A percentile compares a stretch with the other conserved stretches of the same genome.
These are phyloP conservation scores for Brachymystax lenok DNA, from an alignment of 2,797 vertebrate species.

Conservation along the genomic window DNA sequence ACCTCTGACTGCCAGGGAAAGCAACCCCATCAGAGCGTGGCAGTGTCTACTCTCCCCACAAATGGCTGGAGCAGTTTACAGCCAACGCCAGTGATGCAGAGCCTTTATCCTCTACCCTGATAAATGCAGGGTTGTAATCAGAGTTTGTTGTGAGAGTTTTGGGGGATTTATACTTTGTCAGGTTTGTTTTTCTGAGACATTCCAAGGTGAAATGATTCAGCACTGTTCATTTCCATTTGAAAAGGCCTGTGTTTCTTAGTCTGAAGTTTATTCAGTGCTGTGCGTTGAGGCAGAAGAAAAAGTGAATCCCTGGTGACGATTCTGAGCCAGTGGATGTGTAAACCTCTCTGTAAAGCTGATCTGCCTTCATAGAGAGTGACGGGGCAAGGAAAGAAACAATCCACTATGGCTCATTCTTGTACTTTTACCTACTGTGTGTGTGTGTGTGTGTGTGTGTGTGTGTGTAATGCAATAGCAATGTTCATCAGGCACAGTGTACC, in stretches of 20 bases:
- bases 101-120: background rate
- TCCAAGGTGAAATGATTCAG: background rate
- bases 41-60: slow-evolving; percentile 19
- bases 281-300: background rate
- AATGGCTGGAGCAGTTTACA: background rate
- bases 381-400: background rate
- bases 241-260: background rate
- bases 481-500: slow-evolving; percentile 6
- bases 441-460: too few relatives aligned
- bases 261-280: background rate
- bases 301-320: slow-evolving; percentile 5
- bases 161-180: background rate
- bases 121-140: background rate
- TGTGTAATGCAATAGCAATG: background rate
- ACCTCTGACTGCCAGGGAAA: slow-evolving; percentile 35
- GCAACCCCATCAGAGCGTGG: slow-evolving; percentile 22
- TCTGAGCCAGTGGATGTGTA: background rate
- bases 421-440: background rate
- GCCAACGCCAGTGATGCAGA: background rate
- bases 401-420: background rate
- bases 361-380: background rate
- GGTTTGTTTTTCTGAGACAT: background rate
- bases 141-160: too few relatives aligned
- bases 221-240: slow-evolving; percentile 8
- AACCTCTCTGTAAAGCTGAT: slow-evolving; percentile 1